Evolutionary conservation across 2,797 vertebrate genomes (phyloP).

Genomic region (Morus bassanus): DNA sequence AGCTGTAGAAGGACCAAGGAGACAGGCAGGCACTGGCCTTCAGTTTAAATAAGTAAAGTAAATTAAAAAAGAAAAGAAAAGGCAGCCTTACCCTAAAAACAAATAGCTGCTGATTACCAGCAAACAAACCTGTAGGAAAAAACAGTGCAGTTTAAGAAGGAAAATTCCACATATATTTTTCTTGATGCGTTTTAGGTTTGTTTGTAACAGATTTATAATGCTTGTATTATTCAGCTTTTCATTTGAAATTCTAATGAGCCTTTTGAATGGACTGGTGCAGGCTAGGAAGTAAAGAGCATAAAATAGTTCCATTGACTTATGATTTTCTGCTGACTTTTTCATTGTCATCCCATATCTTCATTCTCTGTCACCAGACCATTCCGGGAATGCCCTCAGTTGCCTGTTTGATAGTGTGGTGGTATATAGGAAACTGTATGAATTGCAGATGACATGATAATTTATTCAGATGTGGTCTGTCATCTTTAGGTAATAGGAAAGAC

Average conservation of each 20-base stretch:
- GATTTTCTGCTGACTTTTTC: conserved; percentile 63
- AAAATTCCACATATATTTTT: conserved; percentile 74
- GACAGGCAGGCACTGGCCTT: not conserved
- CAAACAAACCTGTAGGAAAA: conserved; percentile 43
- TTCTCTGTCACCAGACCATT: conserved; percentile 26
- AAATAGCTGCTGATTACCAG: conserved; percentile 45
- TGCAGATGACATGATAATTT: conserved; percentile 36
- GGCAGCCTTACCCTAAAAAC: not conserved
- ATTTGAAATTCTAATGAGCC: conserved; percentile 78
- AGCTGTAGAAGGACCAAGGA: not conserved
- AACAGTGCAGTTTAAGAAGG: conserved; percentile 17
- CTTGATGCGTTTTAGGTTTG: conserved; percentile 65
- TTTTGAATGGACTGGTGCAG: conserved; percentile 65
- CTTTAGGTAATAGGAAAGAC: not conserved
- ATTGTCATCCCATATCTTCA: conserved; percentile 41
- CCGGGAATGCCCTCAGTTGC: conserved; percentile 29
- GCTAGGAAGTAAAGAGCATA: conserved; percentile 61
- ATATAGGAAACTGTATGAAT: conserved; percentile 22
- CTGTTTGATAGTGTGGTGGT: not conserved
- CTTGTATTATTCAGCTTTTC: conserved; percentile 71
- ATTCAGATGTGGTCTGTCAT: conserved; percentile 23
- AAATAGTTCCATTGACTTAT: conserved; percentile 64
- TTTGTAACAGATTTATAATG: conserved; percentile 75
- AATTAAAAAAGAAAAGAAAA: not conserved
- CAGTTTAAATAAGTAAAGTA: conserved; percentile 7